A percentile compares a stretch with the other conserved stretches of the same genome.
Conservation (phyloP, 2,113 vertebrate species). For the Chaetura pelagica region DNA sequence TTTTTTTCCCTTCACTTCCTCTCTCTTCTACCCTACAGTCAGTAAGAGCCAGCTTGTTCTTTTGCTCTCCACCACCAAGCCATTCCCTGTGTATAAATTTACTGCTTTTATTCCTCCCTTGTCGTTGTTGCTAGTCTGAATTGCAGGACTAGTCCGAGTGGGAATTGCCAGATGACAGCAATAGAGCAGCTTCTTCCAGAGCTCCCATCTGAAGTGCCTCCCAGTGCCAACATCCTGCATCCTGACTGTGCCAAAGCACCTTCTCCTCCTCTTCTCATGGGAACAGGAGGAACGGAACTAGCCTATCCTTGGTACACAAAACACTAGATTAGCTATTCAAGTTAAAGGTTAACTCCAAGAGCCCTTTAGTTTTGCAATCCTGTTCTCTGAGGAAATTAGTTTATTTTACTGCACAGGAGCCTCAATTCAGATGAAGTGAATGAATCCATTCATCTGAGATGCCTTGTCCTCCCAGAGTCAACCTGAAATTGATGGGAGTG, state of each 20-base stretch:
- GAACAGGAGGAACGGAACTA: neutral
- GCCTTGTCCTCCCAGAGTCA: neutral
- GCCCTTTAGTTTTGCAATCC: neutral
- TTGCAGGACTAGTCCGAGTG: neutral
- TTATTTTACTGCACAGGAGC: neutral
- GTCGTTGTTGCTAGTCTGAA: neutral
- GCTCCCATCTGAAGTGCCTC: neutral
- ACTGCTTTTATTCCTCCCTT: neutral
- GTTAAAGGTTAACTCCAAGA: constrained; percentile 47
- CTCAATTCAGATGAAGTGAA: neutral
- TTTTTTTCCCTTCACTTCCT: neutral
- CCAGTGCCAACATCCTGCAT: neutral
- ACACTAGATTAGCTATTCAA: neutral
- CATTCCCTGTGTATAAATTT: neutral
- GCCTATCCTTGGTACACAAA: neutral
- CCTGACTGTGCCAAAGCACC: neutral
- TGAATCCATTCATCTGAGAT: neutral
- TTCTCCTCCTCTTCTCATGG: neutral
- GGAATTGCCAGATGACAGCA: neutral
- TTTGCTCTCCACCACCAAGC: neutral
- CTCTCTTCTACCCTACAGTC: neutral
- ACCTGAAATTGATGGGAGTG: neutral
- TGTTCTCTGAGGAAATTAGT: neutral
- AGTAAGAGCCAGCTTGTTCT: neutral
- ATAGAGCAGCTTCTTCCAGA: neutral